A percentile compares a stretch with the other conserved stretches of the same genome.
phyloP scores from a whole-genome alignment of 2,888 invertebrate species.

The Dryadula phaetusa region DNA sequence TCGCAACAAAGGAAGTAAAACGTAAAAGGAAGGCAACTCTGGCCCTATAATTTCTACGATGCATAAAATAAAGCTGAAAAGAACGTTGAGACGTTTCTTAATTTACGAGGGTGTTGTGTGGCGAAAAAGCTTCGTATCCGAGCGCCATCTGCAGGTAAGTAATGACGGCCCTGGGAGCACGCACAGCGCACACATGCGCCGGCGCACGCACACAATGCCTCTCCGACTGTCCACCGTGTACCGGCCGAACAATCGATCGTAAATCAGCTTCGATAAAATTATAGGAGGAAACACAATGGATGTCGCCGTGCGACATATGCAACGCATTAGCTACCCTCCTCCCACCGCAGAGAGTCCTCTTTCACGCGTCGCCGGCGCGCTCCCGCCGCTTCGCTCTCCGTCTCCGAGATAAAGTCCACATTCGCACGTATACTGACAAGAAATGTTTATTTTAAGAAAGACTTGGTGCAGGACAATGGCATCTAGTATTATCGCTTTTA shows the following conservation, averaged over 20 bases:
- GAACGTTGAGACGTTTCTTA: slow-evolving; percentile 72
- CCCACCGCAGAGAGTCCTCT: slow-evolving; percentile 72
- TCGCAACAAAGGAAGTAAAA: slow-evolving; percentile 46
- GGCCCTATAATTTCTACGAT: slow-evolving; percentile 42
- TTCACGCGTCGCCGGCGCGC: slow-evolving; percentile 69
- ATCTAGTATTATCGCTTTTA: slow-evolving; percentile 58
- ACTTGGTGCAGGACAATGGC: slow-evolving; percentile 58
- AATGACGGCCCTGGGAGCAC: slow-evolving; percentile 52
- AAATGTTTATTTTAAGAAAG: slow-evolving; percentile 81
- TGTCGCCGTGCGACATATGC: slow-evolving; percentile 70
- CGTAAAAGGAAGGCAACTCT: slow-evolving; percentile 34
- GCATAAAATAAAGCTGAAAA: slow-evolving; percentile 68
- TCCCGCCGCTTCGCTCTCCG: slow-evolving; percentile 65
- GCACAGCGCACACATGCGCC: slow-evolving; percentile 67
- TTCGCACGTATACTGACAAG: slow-evolving; percentile 81
- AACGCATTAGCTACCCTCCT: slow-evolving; percentile 72
- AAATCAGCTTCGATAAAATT: slow-evolving; percentile 85
- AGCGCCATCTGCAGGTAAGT: slow-evolving; percentile 79
- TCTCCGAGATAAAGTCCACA: slow-evolving; percentile 81
- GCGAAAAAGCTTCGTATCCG: slow-evolving; percentile 60
- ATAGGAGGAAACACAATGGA: slow-evolving; percentile 84
- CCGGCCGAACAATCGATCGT: slow-evolving; percentile 83
- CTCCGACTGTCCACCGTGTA: slow-evolving; percentile 79
- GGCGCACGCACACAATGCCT: slow-evolving; percentile 71
- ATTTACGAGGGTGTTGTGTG: slow-evolving; percentile 78